These are phyloP conservation scores for Himalopsyche phryganea DNA, from an alignment of 1,140 invertebrate genomes.

Conservation along the genomic window DNA sequence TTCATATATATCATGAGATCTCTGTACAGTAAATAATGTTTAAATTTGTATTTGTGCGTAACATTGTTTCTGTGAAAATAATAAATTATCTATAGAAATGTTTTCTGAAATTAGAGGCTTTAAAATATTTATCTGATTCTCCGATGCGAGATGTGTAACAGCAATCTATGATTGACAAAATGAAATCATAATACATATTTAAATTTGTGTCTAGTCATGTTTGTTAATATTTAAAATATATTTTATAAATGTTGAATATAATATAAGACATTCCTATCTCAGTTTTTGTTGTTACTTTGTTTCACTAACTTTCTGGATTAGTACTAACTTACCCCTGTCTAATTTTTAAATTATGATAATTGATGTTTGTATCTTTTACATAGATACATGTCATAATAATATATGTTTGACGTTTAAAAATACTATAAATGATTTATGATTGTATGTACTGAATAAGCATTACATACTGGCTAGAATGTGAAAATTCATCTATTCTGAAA, in stretches of 20 bases:
- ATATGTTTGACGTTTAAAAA: slow-evolving; percentile 2
- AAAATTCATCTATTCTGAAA: neutral
- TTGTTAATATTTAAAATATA: slow-evolving; percentile 30
- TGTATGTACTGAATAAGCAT: neutral
- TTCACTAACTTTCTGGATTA: slow-evolving; percentile 12
- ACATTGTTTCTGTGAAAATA: too few relatives aligned
- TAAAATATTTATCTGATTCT: too few relatives aligned
- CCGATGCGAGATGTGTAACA: too few relatives aligned
- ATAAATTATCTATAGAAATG: too few relatives aligned
- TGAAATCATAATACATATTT: slow-evolving; percentile 17
- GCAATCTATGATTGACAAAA: slow-evolving; percentile 1
- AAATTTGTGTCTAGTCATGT: slow-evolving; percentile 30
- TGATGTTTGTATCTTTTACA: neutral
- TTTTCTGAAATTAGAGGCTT: too few relatives aligned
- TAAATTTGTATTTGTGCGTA: too few relatives aligned
- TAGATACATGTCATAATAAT: neutral
- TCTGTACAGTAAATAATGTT: too few relatives aligned
- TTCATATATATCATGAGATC: neutral
- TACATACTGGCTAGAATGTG: neutral
- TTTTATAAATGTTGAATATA: slow-evolving; percentile 31
- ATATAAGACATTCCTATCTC: slow-evolving; percentile 30
- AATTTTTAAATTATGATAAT: neutral
- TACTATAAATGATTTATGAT: neutral
- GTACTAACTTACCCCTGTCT: neutral
- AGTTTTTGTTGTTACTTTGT: slow-evolving; percentile 23